These are phyloP conservation scores for Apolygus lucorum DNA, from an alignment of 1,140 invertebrate genomes.

Conservation along the genomic window DNA sequence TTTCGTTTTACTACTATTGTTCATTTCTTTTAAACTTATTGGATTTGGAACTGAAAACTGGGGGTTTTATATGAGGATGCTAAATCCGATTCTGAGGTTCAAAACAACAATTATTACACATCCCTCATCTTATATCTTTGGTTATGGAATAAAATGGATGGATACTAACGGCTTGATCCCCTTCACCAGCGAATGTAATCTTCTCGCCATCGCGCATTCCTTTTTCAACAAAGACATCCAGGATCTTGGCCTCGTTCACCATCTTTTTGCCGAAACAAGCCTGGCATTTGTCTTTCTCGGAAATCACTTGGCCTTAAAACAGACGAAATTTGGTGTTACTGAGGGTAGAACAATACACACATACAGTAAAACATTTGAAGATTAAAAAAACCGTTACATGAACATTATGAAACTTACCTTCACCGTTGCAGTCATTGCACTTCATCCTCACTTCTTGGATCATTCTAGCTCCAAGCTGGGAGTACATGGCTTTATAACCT, in stretches of 20 bases:
- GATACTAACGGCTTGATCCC: slow-evolving; percentile 63
- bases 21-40: too few relatives aligned
- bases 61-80: too few relatives aligned
- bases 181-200: slow-evolving; percentile 77
- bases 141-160: too few relatives aligned
- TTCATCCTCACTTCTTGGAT: slow-evolving; percentile 72
- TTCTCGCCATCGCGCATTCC: slow-evolving; percentile 84
- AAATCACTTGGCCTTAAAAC: slow-evolving; percentile 56
- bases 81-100: too few relatives aligned
- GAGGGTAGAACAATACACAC: too few relatives aligned
- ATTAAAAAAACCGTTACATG: too few relatives aligned
- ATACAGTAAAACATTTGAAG: too few relatives aligned
- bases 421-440: slow-evolving; percentile 59
- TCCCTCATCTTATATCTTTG: too few relatives aligned
- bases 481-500: slow-evolving; percentile 59
- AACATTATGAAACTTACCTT: too few relatives aligned
- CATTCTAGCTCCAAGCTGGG: slow-evolving; percentile 69
- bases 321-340: neutral
- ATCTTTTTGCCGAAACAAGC: slow-evolving; percentile 76
- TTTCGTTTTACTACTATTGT: too few relatives aligned
- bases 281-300: slow-evolving; percentile 70
- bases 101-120: too few relatives aligned
- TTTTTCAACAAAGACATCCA: slow-evolving; percentile 85
- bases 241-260: slow-evolving; percentile 62
- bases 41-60: too few relatives aligned